Evolutionary conservation across 2,797 vertebrate species (phyloP).

Genomic region (Heteromormyrus szaboi): DNA sequence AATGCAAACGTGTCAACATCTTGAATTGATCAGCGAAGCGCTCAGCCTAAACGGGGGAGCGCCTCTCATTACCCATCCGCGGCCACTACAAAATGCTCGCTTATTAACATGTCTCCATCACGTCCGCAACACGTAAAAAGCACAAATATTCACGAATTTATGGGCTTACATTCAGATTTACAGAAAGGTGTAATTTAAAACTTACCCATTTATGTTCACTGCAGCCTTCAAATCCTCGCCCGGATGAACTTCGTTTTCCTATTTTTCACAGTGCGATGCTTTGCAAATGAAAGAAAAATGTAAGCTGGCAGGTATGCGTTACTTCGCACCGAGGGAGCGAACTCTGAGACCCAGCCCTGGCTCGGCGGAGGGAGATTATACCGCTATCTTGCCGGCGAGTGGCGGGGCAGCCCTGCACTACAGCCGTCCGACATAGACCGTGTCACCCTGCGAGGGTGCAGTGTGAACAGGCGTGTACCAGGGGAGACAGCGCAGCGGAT

Average conservation of each 20-base stretch:
- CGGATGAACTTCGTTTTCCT: background rate
- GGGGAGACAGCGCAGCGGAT: background rate
- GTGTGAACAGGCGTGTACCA: background rate
- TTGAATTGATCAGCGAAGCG: conserved; percentile 29
- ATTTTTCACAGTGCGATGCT: background rate
- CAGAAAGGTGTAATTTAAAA: background rate
- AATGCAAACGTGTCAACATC: conserved; percentile 41
- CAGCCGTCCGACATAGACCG: background rate
- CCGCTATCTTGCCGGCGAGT: background rate
- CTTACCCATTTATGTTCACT: conserved; percentile 22
- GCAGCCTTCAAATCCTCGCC: background rate
- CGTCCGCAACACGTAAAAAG: background rate
- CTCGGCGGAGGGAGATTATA: background rate
- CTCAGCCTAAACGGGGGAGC: background rate
- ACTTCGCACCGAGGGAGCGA: background rate
- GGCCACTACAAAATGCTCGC: background rate
- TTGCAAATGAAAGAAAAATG: background rate
- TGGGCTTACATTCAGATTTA: background rate
- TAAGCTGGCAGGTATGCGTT: background rate
- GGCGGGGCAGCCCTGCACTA: background rate
- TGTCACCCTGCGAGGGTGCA: background rate
- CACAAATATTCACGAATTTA: background rate
- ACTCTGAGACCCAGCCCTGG: background rate
- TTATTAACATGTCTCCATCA: background rate
- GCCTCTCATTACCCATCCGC: background rate